Evolutionary conservation across 2,888 invertebrate genomes (phyloP), one percentile per base, ranked within the genome.

Genomic region (Endotricha flammealis): DNA sequence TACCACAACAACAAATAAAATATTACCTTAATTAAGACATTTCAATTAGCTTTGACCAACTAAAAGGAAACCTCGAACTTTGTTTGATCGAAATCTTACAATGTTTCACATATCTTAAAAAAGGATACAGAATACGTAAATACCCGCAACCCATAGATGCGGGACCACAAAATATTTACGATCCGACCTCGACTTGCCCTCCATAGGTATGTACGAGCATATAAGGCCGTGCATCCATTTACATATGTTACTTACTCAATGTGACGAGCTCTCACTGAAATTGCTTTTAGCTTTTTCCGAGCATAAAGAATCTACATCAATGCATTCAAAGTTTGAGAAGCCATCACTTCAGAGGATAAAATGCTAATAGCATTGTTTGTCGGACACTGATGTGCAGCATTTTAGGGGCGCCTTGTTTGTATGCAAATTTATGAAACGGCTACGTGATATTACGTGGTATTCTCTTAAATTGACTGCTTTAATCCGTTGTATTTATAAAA

Each of bases 211-310:
- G 16, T 29, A 35, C 29, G 20, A 6, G n/a, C 20, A 8, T 12
- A 22, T 29, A 29, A 12, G 35, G 5, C 29, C 27, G 38, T 47
- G 51, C 48, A 47, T 51, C 46, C 57, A 69, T 70, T 71, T 72
- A 60, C 71, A 66, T 66, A 61, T 39, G 56, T 50, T 53, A 52
- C 51, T 33, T 41, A 39, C 51, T 33, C 42, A 39, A 38, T 42
- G 44, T 47, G 59, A 53, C 54, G 63, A 50, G 46, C 65, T 75
- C 63, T 75, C 67, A 61, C 37, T 57, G 28, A 69, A 73, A 75
- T 75, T 72, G 63, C 66, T 69, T 65, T 62, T 42, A 57, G 53
- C 59, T 56, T 60, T 58, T 57, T 50, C 54, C 42, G 40, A 41
- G 46, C 42, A 46, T 58, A 58, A 61, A 42, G 35, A 51, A 53